Percentiles rank a stretch among this genome's conserved stretches.
phyloP scores from a whole-genome alignment of 2,888 invertebrate species.

The Torymus auratus region DNA sequence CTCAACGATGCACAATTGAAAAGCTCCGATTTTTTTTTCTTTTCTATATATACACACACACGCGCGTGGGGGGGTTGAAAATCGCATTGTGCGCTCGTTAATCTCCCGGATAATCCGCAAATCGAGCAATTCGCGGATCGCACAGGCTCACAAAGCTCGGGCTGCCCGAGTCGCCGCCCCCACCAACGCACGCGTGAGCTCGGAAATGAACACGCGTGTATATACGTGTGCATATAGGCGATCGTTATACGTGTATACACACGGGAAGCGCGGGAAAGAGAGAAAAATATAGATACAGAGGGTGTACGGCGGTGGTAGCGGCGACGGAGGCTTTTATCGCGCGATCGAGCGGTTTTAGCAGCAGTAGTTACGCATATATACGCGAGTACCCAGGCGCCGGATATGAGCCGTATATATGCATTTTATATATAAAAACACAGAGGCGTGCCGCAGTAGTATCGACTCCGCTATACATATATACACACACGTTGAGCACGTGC shows the following conservation, averaged over 20 bases:
- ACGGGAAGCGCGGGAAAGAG: background rate
- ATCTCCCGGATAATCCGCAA: slow-evolving; percentile 42
- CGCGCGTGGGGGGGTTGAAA: no score
- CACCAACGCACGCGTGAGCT: background rate
- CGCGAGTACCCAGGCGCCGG: background rate
- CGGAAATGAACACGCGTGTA: background rate
- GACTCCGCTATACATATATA: background rate
- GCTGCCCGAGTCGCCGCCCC: background rate
- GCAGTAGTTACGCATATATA: slow-evolving; percentile 21
- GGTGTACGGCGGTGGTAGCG: background rate
- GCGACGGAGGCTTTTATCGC: slow-evolving; percentile 13
- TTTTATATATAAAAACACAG: background rate
- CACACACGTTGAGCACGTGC: slow-evolving; percentile 17
- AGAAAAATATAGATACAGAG: background rate
- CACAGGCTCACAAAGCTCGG: background rate
- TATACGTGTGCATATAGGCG: background rate
- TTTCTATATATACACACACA: no score
- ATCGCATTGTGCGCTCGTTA: slow-evolving; percentile 36
- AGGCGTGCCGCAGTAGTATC: background rate
- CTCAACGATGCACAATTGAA: slow-evolving; percentile 35
- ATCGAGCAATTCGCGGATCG: slow-evolving; percentile 14
- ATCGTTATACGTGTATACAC: background rate
- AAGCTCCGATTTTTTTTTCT: slow-evolving; percentile 38
- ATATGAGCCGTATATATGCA: background rate
- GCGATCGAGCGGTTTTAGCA: slow-evolving; percentile 8